phyloP scores from a whole-genome alignment of 2,113 vertebrate species.

The Aspidoscelis tigris region DNA sequence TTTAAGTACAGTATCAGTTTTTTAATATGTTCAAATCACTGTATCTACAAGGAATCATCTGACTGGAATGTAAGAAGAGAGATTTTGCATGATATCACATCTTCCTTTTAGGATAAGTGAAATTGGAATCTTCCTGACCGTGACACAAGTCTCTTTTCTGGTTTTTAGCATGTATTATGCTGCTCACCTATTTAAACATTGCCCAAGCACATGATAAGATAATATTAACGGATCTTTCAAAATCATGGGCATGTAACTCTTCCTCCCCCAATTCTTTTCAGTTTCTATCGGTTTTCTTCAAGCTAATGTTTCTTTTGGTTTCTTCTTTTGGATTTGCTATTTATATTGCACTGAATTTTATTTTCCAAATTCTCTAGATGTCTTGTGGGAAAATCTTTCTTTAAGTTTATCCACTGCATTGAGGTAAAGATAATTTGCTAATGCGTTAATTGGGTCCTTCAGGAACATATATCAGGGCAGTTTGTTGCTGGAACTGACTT shows the following conservation, averaged over 20 bases:
- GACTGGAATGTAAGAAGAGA: background rate
- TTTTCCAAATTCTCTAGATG: background rate
- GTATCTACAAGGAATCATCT: background rate
- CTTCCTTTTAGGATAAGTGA: background rate
- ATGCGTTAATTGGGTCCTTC: constrained; percentile 16
- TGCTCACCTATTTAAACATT: background rate
- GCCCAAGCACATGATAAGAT: background rate
- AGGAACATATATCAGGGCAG: background rate
- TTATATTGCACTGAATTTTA: background rate
- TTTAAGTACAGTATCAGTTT: background rate
- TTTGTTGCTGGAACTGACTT: background rate
- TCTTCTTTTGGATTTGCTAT: background rate
- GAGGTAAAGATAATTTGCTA: constrained; percentile 1
- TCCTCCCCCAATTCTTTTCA: background rate
- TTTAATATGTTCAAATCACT: background rate
- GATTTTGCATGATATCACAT: background rate
- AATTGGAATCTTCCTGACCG: background rate
- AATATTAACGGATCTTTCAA: background rate
- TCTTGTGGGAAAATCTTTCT: background rate
- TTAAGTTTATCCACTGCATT: background rate
- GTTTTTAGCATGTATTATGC: background rate
- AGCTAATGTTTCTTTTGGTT: background rate
- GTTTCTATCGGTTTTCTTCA: background rate
- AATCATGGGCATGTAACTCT: background rate
- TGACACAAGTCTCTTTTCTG: background rate